Conservation (phyloP, 2,888 invertebrate genomes). For the Rotaria magnacalcarata region DNA sequence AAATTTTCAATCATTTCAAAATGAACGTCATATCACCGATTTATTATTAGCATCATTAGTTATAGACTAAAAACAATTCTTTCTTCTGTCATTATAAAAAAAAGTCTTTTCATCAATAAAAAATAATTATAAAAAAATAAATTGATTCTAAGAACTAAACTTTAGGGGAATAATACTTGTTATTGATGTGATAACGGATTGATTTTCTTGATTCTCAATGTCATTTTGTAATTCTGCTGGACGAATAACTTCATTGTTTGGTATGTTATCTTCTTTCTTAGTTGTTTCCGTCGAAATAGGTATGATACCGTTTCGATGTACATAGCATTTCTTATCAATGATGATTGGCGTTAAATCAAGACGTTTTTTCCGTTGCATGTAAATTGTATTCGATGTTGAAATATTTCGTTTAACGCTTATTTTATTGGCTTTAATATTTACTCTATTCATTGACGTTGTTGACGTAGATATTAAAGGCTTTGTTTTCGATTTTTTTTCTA, state of each 20-base stretch:
- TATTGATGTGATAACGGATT: too few relatives aligned
- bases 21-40: neutral
- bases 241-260: neutral
- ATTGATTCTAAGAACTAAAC: neutral
- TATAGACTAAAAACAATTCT: neutral
- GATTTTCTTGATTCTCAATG: neutral
- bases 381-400: neutral
- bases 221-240: neutral
- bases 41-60: slow-evolving; percentile 5
- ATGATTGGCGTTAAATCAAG: neutral
- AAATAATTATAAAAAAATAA: neutral
- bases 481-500: neutral
- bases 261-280: neutral
- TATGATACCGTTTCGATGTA: neutral
- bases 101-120: too few relatives aligned
- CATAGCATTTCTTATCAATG: neutral
- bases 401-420: neutral
- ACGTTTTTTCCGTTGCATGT: neutral
- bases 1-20: neutral
- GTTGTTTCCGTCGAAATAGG: neutral
- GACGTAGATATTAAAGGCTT: neutral
- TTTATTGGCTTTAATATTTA: neutral
- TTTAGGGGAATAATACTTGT: neutral
- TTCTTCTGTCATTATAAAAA: too few relatives aligned
- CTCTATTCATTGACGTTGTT: neutral